phyloP scores from a whole-genome alignment of 2,888 invertebrate genomes.

The Timandra comae region DNA sequence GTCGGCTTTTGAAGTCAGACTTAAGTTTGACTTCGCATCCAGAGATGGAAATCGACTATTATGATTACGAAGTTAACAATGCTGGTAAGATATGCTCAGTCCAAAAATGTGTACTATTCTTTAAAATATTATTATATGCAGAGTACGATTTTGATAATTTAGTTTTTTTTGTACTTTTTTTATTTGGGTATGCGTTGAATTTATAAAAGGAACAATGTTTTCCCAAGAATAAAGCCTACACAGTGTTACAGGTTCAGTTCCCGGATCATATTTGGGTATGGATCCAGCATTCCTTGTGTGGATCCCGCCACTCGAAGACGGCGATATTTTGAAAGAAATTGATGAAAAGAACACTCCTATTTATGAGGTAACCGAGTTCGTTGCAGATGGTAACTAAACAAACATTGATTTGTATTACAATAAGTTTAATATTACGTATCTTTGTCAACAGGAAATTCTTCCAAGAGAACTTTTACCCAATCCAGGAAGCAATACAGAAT shows the following conservation, averaged over 20 bases:
- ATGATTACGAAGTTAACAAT: conserved; percentile 92
- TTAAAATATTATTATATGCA: no score
- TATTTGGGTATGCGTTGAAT: no score
- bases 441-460: conserved; percentile 59
- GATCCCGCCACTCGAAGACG: conserved; percentile 89
- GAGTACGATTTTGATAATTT: no score
- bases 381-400: no score
- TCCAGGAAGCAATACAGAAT: conserved; percentile 82
- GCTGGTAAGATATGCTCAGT: conserved; percentile 61
- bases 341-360: conserved; percentile 66
- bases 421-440: not conserved
- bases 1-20: conserved; percentile 82
- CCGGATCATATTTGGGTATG: conserved; percentile 92
- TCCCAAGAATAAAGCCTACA: conserved; percentile 16
- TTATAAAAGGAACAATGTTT: not conserved
- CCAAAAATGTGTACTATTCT: no score
- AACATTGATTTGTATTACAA: conserved; percentile 6
- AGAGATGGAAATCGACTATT: conserved; percentile 91
- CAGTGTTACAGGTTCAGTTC: conserved; percentile 80
- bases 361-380: conserved; percentile 50
- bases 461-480: conserved; percentile 67
- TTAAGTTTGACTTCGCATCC: conserved; percentile 86
- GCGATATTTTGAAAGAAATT: conserved; percentile 79
- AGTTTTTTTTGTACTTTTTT: no score
- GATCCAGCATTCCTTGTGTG: conserved; percentile 92